Conservation (phyloP, 1,140 invertebrate species). For the Samia ricini region DNA sequence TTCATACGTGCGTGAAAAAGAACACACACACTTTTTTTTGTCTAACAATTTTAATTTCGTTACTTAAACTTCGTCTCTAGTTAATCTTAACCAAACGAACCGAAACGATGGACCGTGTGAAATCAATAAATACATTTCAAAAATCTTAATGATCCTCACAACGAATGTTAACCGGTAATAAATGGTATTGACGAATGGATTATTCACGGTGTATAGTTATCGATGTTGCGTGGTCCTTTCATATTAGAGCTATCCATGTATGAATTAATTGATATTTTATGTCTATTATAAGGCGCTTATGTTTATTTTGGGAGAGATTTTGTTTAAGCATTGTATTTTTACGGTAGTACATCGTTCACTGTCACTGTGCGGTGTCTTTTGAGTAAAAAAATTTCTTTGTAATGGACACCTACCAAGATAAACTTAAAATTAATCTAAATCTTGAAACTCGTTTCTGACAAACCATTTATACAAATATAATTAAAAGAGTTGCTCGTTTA, state of each 20-base stretch:
- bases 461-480: too few relatives aligned
- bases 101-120: conserved; percentile 26
- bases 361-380: too few relatives aligned
- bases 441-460: too few relatives aligned
- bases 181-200: conserved; percentile 24
- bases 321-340: background rate
- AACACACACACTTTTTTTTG: too few relatives aligned
- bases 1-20: too few relatives aligned
- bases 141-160: conserved; percentile 20
- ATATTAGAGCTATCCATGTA: background rate
- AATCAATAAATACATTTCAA: conserved; percentile 33
- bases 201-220: background rate
- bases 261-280: background rate
- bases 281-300: background rate
- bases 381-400: too few relatives aligned
- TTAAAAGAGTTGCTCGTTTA: too few relatives aligned
- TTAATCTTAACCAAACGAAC: conserved; percentile 24
- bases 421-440: too few relatives aligned
- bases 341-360: too few relatives aligned
- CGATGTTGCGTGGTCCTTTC: background rate
- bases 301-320: background rate
- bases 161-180: conserved; percentile 20
- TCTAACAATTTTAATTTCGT: background rate
- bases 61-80: conserved; percentile 16
- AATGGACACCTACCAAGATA: too few relatives aligned